A percentile compares a stretch with the other conserved stretches of the same genome.
Evolutionary conservation across 2,113 vertebrate species (phyloP).

Genomic region (Oplegnathus fasciatus): DNA sequence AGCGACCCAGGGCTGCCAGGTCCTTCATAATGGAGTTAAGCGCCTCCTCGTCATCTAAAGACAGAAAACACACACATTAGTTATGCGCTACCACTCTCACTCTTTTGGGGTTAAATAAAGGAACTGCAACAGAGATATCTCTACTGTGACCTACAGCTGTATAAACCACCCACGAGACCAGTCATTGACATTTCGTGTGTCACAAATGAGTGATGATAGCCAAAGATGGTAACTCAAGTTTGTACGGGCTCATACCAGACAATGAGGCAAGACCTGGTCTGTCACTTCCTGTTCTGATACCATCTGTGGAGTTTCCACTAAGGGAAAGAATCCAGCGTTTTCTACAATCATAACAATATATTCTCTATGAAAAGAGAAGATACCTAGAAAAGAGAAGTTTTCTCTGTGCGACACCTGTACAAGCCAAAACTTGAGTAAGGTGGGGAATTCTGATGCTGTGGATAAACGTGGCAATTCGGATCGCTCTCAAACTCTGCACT

Average conservation of each 20-base stretch:
- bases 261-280: constrained; percentile 45
- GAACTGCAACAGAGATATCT: neutral
- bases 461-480: neutral
- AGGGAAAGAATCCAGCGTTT: constrained; percentile 27
- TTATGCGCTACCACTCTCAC: neutral
- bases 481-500: constrained; percentile 5
- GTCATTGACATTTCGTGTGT: neutral
- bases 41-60: constrained; percentile 91
- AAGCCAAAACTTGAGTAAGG: neutral
- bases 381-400: neutral
- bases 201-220: neutral
- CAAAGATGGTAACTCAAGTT: neutral
- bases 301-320: constrained; percentile 40
- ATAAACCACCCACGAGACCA: neutral
- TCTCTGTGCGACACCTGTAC: neutral
- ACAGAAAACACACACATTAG: constrained; percentile 19
- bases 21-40: constrained; percentile 96
- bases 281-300: constrained; percentile 62
- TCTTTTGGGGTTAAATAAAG: neutral
- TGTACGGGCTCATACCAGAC: neutral
- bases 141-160: neutral
- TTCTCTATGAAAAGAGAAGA: neutral
- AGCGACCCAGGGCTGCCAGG: constrained; percentile 90
- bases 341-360: neutral
- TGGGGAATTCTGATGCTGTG: neutral